These are phyloP conservation scores for Folsomia candida DNA, from an alignment of 2,888 invertebrate species.

Conservation along the genomic window DNA sequence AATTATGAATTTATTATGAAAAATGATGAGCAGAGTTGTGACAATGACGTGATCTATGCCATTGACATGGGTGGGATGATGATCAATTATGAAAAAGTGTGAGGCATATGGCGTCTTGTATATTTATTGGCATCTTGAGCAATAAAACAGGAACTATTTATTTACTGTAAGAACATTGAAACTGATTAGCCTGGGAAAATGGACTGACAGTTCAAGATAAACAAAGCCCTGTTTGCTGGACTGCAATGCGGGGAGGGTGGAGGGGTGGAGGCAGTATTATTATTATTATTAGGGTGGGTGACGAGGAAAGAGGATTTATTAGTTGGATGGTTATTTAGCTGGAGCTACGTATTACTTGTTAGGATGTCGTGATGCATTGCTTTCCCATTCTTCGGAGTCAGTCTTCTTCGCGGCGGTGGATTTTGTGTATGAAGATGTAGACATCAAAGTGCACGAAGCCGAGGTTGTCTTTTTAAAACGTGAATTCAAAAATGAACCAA, in stretches of 20 bases:
- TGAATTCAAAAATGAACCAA: too few relatives aligned
- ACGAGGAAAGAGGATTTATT: conserved; percentile 16
- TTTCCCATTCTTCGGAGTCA: neutral
- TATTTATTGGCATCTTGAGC: neutral
- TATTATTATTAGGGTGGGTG: too few relatives aligned
- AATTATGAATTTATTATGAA: too few relatives aligned
- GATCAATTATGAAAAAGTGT: neutral
- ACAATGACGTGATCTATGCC: too few relatives aligned
- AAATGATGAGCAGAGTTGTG: too few relatives aligned
- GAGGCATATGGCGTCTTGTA: neutral
- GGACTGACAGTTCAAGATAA: conserved; percentile 22
- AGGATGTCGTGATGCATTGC: conserved; percentile 3
- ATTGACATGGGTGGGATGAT: too few relatives aligned
- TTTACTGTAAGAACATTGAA: conserved; percentile 5
- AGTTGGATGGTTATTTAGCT: too few relatives aligned
- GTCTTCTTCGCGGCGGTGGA: conserved; percentile 8
- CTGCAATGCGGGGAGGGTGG: neutral
- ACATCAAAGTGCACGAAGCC: too few relatives aligned
- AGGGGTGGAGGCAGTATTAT: too few relatives aligned
- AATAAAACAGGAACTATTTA: conserved; percentile 15
- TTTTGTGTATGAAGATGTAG: too few relatives aligned
- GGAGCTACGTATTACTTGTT: neutral
- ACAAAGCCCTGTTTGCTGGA: too few relatives aligned
- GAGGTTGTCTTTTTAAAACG: too few relatives aligned
- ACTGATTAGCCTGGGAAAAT: conserved; percentile 17